Conservation (phyloP, 2,797 vertebrate species). For the Acipenser ruthenus region DNA sequence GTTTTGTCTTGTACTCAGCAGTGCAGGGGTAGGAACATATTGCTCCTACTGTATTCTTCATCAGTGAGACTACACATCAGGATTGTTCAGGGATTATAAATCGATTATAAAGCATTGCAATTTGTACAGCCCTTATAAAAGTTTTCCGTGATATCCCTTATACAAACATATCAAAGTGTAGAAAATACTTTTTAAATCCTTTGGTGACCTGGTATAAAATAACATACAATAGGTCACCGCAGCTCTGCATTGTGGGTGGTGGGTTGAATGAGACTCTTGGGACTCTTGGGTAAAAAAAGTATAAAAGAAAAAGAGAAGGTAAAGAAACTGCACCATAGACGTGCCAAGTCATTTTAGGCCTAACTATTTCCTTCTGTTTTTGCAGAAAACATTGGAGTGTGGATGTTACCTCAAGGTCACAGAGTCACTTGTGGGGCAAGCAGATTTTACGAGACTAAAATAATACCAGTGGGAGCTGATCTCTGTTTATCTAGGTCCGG, state of each 20-base stretch:
- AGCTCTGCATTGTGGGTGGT: background rate
- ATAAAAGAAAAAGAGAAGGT: constrained; percentile 9
- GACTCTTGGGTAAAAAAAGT: constrained; percentile 13
- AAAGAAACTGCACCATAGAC: background rate
- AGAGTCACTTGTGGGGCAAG: constrained; percentile 26
- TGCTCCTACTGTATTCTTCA: too few species aligned
- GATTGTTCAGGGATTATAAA: too few species aligned
- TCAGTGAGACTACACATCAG: too few species aligned
- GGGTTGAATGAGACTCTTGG: constrained; percentile 1
- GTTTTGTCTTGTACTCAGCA: too few species aligned
- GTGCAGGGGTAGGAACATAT: too few species aligned
- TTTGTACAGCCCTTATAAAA: too few species aligned
- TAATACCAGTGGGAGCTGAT: constrained; percentile 25
- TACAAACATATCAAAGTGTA: too few species aligned
- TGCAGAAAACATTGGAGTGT: constrained; percentile 39
- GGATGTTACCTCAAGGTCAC: constrained; percentile 32
- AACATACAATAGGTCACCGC: constrained; percentile 10
- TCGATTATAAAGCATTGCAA: too few species aligned
- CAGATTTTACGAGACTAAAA: constrained; percentile 26
- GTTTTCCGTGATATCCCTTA: too few species aligned
- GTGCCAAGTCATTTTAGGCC: constrained; percentile 45
- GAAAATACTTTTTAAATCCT: background rate
- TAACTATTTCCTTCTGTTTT: constrained; percentile 46
- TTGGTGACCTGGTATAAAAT: constrained; percentile 6
- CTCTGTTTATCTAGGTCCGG: constrained; percentile 22